Conservation (phyloP, 2,797 vertebrate genomes). For the Prunella strophiata region DNA sequence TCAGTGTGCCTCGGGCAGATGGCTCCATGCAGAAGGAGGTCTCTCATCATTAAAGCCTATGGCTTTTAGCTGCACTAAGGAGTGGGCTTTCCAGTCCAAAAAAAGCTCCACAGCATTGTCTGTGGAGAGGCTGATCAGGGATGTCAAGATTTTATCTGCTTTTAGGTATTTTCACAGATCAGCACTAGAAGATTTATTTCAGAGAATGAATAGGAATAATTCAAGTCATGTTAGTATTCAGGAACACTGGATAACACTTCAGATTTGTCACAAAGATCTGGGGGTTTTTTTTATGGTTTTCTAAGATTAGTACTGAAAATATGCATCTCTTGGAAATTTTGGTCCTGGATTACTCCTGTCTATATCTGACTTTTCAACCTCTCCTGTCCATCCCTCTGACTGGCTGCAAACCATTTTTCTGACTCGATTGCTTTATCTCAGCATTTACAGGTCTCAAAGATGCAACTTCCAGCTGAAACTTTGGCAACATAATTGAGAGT, state of each 20-base stretch:
- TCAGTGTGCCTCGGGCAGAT: slow-evolving; percentile 39
- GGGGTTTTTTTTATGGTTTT: background rate
- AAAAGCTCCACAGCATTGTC: background rate
- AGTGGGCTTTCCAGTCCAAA: background rate
- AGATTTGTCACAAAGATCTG: background rate
- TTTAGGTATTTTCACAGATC: background rate
- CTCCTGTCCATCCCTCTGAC: background rate
- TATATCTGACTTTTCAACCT: background rate
- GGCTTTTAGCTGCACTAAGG: background rate
- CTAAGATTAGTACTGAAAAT: background rate
- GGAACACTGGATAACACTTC: background rate
- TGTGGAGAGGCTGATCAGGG: background rate
- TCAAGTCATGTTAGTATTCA: background rate
- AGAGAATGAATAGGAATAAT: background rate
- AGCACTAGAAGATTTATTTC: background rate
- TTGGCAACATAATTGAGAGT: background rate
- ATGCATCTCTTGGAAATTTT: background rate
- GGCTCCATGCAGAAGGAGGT: slow-evolving; percentile 23
- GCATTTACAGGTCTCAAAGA: background rate
- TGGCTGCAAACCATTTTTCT: background rate
- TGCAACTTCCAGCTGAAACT: background rate
- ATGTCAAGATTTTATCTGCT: background rate
- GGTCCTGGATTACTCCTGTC: background rate
- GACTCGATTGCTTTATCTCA: background rate
- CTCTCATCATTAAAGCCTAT: background rate